phyloP scores from a whole-genome alignment of 2,113 vertebrate species.

The Phylloscopus trochiloides region DNA sequence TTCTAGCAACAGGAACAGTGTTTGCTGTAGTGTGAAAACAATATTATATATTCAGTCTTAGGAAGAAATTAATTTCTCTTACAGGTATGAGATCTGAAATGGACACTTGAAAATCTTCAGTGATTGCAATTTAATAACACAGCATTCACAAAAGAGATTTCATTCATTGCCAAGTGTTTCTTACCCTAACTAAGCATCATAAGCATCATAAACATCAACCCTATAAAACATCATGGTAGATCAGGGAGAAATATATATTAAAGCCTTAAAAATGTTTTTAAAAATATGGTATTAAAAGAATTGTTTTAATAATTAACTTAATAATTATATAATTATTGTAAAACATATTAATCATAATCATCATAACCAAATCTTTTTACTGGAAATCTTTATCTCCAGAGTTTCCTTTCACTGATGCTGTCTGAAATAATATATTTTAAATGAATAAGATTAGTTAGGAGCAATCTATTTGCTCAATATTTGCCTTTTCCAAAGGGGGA shows the following conservation, averaged over 20 bases:
- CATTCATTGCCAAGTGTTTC: background rate
- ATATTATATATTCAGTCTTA: background rate
- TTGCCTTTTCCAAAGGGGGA: background rate
- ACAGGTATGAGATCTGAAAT: background rate
- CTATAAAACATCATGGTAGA: background rate
- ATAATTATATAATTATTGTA: background rate
- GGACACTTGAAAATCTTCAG: background rate
- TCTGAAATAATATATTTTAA: background rate
- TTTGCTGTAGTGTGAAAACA: background rate
- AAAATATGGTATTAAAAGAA: background rate
- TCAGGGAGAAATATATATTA: background rate
- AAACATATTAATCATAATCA: too few relatives aligned
- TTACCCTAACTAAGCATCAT: background rate
- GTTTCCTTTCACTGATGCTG: background rate
- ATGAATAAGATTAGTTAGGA: background rate
- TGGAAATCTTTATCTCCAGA: background rate
- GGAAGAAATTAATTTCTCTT: background rate
- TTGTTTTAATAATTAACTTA: background rate
- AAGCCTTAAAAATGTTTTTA: accelerated
- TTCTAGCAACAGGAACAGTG: background rate
- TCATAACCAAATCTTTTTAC: background rate
- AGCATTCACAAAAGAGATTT: background rate
- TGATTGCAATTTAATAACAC: background rate
- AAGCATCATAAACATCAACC: background rate
- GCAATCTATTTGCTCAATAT: background rate